These are phyloP conservation scores for Tenthredo distinguenda DNA, from an alignment of 2,888 invertebrate genomes.

Conservation along the genomic window DNA sequence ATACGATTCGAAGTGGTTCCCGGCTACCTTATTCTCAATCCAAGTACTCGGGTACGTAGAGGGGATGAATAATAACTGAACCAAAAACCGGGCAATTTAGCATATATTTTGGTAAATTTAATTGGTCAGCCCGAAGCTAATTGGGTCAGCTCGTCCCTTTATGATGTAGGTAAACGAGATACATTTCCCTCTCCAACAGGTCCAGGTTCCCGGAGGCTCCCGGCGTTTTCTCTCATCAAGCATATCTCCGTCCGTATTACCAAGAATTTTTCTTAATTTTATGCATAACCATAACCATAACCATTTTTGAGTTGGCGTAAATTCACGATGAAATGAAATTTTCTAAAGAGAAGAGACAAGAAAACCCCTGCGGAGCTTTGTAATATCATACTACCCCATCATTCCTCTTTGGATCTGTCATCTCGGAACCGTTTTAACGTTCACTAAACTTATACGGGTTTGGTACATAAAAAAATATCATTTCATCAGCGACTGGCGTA, in stretches of 20 bases:
- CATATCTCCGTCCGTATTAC: conserved; percentile 4
- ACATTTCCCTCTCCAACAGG: conserved; percentile 1
- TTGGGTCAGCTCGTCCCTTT: conserved; percentile 38
- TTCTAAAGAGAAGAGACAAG: background rate
- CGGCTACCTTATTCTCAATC: background rate
- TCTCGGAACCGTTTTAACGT: background rate
- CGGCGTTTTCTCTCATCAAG: conserved; percentile 25
- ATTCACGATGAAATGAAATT: background rate
- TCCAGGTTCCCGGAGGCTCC: background rate
- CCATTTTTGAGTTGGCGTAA: background rate
- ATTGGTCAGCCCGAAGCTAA: conserved; percentile 41
- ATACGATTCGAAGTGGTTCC: conserved; percentile 13
- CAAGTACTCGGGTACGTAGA: background rate
- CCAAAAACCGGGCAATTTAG: background rate
- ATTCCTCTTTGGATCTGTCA: background rate
- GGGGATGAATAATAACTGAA: conserved; percentile 16
- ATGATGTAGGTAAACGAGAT: background rate
- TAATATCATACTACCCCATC: background rate
- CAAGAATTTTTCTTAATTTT: conserved; percentile 13
- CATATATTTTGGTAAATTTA: conserved; percentile 28
- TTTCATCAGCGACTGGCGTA: conserved; percentile 8
- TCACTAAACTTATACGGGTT: background rate
- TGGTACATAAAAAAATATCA: background rate
- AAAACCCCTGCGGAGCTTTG: background rate
- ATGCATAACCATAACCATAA: background rate